These are phyloP conservation scores for Pseudocheirus occidentalis DNA, from an alignment of 2,797 vertebrate species.

Conservation along the genomic window DNA sequence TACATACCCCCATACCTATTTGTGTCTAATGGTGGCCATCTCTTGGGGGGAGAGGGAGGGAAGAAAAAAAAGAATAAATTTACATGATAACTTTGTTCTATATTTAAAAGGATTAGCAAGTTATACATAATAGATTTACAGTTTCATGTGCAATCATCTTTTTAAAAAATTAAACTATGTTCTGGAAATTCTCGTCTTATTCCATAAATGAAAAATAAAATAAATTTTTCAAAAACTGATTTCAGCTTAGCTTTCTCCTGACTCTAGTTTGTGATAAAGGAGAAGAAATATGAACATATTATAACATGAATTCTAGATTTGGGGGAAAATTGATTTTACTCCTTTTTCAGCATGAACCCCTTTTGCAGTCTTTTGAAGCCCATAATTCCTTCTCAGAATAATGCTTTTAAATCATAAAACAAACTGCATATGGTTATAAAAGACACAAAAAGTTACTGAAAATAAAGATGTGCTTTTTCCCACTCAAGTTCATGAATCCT, in stretches of 20 bases:
- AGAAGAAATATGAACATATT: not conserved
- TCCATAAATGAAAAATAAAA: no score
- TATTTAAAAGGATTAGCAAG: no score
- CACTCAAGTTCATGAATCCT: not conserved
- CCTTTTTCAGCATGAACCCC: not conserved
- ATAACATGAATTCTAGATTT: not conserved
- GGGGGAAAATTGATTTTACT: not conserved
- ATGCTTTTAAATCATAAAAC: not conserved
- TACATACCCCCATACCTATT: no score
- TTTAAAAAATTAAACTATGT: no score
- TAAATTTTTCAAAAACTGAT: no score
- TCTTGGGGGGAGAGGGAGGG: no score
- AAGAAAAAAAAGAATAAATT: no score
- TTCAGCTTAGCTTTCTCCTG: not conserved
- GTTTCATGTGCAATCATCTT: no score
- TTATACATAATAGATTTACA: no score
- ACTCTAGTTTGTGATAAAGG: not conserved
- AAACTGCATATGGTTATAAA: not conserved
- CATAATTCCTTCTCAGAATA: not conserved
- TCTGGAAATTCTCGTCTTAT: no score
- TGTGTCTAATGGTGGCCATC: no score
- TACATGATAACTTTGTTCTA: no score
- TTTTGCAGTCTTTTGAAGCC: not conserved
- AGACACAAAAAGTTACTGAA: not conserved
- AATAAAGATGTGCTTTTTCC: not conserved